Evolutionary conservation across 2,888 invertebrate genomes (phyloP), one percentile per base, ranked within the genome.

Genomic region (Prosapia bicincta): DNA sequence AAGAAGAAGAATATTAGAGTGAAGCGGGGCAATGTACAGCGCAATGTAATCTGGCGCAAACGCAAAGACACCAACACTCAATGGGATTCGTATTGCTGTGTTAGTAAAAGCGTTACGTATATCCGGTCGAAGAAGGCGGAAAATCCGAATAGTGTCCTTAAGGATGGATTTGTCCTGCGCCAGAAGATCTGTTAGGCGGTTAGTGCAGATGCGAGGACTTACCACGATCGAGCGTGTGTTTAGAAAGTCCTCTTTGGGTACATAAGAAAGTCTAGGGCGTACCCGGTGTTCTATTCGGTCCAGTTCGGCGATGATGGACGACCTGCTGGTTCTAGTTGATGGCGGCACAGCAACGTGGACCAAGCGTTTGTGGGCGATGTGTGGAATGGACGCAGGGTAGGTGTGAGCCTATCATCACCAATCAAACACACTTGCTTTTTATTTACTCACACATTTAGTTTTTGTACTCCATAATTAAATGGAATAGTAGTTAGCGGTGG

Each of bases 151-250:
- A 30, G 30, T n/a, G n/a, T 30, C 30, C 30, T 30, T 30, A 30
- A 30, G 30, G 30, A 6, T 9, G 30, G 30, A 30, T 6, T 30
- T 6, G 30, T 30, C 30, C 30, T 30, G 54, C 54, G 54, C 54
- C 54, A 20, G 54, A 2, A n/a, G 54, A 13, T 7, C 38, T 10
- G 54, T 54, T 54, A 54, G 54, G 54, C 20, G 54, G 54, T 54
- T 54, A 54, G 54, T 54, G 54, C 7, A 15, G 20, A 54, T 1
- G n/a, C 54, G 54, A 54, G 54, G 26, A 73, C 88, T 88, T 87
- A 93, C 93, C 90, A 90, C 90, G 82, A 90, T 89, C 81, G 90
- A 87, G 83, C 90, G 91, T 81, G 94, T 92, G 86, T 92, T 92
- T 86, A 92, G 91, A 87, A 91, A 95, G 84, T 92, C 91, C 82